Base-by-base conservation (phyloP, 2,113 vertebrate species). In the Tupaia chinensis region DNA sequence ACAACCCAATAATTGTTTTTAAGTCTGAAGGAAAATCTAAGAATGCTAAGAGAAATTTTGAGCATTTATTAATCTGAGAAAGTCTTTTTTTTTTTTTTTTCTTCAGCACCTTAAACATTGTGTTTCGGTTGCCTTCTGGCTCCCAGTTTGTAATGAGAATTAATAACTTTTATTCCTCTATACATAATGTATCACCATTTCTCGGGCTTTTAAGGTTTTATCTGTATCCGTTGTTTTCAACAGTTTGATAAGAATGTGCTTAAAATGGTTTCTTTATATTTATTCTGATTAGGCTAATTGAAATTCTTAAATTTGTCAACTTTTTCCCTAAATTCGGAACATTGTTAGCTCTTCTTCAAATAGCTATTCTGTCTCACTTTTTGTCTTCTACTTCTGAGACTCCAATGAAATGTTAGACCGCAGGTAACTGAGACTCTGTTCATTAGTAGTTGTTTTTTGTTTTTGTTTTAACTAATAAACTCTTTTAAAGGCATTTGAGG, bases 241-340 rank as follows among this genome's bases (percentile, higher is more conserved):
- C 10, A 72, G 23, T 86, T 73, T 95, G 34, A 73, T 81, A 82
- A 72, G 66, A 15, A 77, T 73, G 2, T 25, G 16, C 16, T 29
- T 63, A 73, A 74, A 44, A 11, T 66, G 61, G 19, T 66, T 77
- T 91, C 76, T 72, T 87, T 70, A 4, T 87, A 65, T 77, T 81
- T 72, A 63, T 84, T 70, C 61, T 76, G 23, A 12, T 81, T 69
- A 19, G 23, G 14, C 66, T 68, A 79, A 27, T 80, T 68, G 54
- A 84, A 73, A 79, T 85, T 89, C 34, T 72, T 92, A 9, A 58
- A 65, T 90, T 29, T 83, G 34, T 94, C 27, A n/a, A 11, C 5
- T 88, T 88, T 93, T 89, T 73, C 20, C 63, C 72, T 85, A 91
- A 44, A n/a, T 69, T 68, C 85, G 77, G 73, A 93, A 74, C 15